Evolutionary conservation across 1,140 invertebrate genomes (phyloP).

Genomic region (Ips nitidus): DNA sequence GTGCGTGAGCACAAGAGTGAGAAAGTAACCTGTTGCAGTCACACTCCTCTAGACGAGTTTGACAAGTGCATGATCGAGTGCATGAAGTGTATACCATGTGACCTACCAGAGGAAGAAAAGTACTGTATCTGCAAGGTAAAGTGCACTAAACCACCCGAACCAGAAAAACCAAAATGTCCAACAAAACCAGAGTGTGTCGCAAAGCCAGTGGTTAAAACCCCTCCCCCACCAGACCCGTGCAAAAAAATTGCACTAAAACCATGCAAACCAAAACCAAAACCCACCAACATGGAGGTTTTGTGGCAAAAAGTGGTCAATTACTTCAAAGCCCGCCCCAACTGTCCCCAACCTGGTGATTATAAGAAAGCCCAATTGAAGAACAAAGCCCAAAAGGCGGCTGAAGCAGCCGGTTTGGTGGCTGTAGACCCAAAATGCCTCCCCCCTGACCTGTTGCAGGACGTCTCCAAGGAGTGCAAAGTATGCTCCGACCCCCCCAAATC

Average conservation of each 20-base stretch:
- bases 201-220: background rate
- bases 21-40: constrained; percentile 12
- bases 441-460: constrained; percentile 3
- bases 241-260: background rate
- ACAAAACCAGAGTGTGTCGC: background rate
- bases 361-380: constrained; percentile 39
- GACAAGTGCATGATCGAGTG: constrained; percentile 13
- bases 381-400: constrained; percentile 42
- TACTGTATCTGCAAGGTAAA: constrained; percentile 15
- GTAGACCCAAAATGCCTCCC: constrained; percentile 38
- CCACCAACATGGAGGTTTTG: background rate
- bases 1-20: constrained; percentile 14
- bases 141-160: background rate
- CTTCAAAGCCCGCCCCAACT: constrained; percentile 45
- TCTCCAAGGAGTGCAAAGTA: constrained; percentile 17
- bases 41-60: background rate
- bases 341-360: constrained; percentile 43
- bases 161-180: background rate
- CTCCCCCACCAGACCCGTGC: background rate
- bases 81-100: constrained; percentile 12
- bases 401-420: constrained; percentile 39
- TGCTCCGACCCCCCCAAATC: constrained; percentile 8
- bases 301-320: constrained; percentile 43
- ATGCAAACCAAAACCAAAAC: constrained; percentile 3
- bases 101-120: constrained; percentile 31